phyloP scores from a whole-genome alignment of 2,888 invertebrate species.

The Aspidapion aeneum region DNA sequence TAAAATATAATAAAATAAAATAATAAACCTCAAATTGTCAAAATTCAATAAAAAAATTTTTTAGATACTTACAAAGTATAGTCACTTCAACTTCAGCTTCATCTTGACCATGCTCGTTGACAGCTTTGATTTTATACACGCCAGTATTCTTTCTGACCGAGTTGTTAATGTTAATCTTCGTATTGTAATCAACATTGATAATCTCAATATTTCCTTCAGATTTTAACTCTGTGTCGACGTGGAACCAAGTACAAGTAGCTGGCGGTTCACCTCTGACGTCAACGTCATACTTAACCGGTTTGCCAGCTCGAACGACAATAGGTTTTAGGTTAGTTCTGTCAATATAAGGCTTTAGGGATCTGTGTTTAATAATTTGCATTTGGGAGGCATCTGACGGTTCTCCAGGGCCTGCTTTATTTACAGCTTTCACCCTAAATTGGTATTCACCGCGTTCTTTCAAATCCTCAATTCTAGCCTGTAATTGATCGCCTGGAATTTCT shows the following conservation, averaged over 20 bases:
- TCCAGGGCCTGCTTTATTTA: constrained; percentile 91
- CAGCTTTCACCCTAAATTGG: constrained; percentile 87
- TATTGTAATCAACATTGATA: constrained; percentile 85
- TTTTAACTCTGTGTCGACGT: constrained; percentile 72
- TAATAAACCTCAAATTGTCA: constrained; percentile 1
- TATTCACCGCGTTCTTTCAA: constrained; percentile 89
- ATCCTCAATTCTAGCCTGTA: constrained; percentile 76
- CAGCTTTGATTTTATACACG: constrained; percentile 83
- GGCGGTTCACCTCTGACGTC: constrained; percentile 95
- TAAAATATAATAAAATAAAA: constrained; percentile 30
- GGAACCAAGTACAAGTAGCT: constrained; percentile 90
- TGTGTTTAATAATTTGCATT: constrained; percentile 84
- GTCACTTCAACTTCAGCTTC: constrained; percentile 93
- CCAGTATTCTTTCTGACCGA: constrained; percentile 82
- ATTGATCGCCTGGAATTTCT: constrained; percentile 73
- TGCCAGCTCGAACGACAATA: constrained; percentile 85
- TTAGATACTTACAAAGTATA: constrained; percentile 62
- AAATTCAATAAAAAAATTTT: background rate
- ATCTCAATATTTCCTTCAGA: constrained; percentile 70
- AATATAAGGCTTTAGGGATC: constrained; percentile 92
- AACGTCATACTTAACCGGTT: constrained; percentile 88
- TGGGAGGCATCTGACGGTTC: constrained; percentile 88
- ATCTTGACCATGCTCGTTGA: constrained; percentile 88
- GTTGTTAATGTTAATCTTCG: constrained; percentile 78
- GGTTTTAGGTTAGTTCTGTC: constrained; percentile 92